Evolutionary conservation across 2,888 invertebrate genomes (phyloP).

Genomic region (Phortica okadai): DNA sequence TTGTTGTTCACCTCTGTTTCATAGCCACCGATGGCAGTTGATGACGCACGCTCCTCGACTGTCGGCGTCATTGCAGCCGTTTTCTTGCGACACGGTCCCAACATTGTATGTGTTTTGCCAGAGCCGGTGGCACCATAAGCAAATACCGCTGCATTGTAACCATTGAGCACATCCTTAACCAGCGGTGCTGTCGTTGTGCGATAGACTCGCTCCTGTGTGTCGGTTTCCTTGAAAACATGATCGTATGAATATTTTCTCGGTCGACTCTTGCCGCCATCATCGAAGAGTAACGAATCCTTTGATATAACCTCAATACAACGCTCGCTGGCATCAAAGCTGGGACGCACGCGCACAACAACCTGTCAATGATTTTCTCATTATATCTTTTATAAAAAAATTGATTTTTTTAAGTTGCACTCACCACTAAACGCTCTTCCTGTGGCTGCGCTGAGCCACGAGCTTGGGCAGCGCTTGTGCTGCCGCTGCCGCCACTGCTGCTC

Average conservation of each 20-base stretch:
- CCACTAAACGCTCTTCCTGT: constrained; percentile 75
- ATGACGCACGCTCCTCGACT: not conserved
- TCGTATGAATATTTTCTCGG: constrained; percentile 94
- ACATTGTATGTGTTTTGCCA: constrained; percentile 77
- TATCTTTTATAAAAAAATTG: not conserved
- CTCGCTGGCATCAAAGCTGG: constrained; percentile 84
- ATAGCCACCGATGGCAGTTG: constrained; percentile 48
- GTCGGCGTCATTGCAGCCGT: constrained; percentile 56
- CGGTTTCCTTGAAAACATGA: constrained; percentile 90
- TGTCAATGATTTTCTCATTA: constrained; percentile 38
- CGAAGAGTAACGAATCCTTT: constrained; percentile 74
- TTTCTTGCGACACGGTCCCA: constrained; percentile 75
- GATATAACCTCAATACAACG: constrained; percentile 76
- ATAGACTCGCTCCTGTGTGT: constrained; percentile 90
- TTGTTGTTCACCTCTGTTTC: constrained; percentile 65
- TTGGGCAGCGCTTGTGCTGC: constrained; percentile 61
- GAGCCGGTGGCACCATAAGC: constrained; percentile 82
- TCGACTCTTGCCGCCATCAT: constrained; percentile 79
- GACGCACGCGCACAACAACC: constrained; percentile 95
- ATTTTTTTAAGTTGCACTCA: constrained; percentile 49
- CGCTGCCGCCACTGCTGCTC: constrained; percentile 70
- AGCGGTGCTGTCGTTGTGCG: constrained; percentile 89
- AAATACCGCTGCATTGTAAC: constrained; percentile 96
- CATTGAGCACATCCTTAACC: constrained; percentile 90
- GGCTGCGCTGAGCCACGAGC: constrained; percentile 63